Percentiles rank a stretch among this genome's conserved stretches.
Conservation (phyloP, 1,140 invertebrate genomes). For the Arion vulgaris region DNA sequence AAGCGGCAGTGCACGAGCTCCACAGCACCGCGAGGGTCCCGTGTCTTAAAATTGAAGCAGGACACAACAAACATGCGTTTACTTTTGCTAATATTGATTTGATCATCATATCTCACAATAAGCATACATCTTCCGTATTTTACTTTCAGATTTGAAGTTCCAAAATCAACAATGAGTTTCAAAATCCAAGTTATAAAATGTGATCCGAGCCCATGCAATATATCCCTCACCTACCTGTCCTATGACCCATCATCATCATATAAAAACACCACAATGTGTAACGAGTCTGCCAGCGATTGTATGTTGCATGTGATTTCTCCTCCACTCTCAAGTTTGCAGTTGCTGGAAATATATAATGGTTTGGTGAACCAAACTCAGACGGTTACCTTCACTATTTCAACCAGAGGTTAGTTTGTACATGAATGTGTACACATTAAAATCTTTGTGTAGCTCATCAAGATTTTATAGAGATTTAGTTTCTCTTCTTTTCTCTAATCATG, state of each 20-base stretch:
- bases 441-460: too few relatives aligned
- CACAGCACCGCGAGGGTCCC: too few relatives aligned
- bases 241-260: not conserved
- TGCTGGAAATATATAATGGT: not conserved
- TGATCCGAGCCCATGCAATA: constrained; percentile 3
- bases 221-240: not conserved
- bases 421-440: too few relatives aligned
- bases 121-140: not conserved
- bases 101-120: too few relatives aligned
- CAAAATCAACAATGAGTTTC: constrained; percentile 22
- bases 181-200: not conserved
- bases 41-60: too few relatives aligned
- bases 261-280: not conserved
- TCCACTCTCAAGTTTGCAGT: not conserved
- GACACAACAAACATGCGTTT: too few relatives aligned
- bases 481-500: too few relatives aligned
- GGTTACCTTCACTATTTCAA: not conserved
- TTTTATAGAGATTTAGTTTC: too few relatives aligned
- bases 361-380: not conserved
- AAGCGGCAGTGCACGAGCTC: too few relatives aligned
- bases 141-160: constrained; percentile 5
- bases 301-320: not conserved
- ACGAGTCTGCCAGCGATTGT: not conserved
- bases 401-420: constrained; percentile 13
- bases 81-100: too few relatives aligned